A percentile compares a stretch with the other conserved stretches of the same genome.
Conservation (phyloP, 2,113 vertebrate genomes). For the Stegostoma tigrinum region DNA sequence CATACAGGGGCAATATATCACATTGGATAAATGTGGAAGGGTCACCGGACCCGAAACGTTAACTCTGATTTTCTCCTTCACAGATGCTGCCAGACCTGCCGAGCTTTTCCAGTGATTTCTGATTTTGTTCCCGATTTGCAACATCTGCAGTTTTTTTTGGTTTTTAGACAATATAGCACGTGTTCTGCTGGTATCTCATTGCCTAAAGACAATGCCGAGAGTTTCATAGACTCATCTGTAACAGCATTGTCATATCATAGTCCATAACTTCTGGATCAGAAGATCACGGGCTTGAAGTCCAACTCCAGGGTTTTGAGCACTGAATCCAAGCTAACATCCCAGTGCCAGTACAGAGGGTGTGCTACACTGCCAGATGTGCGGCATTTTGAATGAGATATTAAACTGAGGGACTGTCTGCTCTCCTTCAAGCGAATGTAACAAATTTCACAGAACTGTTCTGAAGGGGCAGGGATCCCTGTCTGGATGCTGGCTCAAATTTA, state of each 20-base stretch:
- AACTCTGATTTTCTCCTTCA: no score
- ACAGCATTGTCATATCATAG: no score
- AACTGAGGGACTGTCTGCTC: not conserved
- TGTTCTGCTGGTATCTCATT: not conserved
- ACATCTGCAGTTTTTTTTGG: no score
- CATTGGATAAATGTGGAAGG: no score
- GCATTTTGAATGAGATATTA: not conserved
- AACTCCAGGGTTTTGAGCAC: not conserved
- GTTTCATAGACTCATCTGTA: not conserved
- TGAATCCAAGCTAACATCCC: not conserved
- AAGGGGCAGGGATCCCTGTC: not conserved
- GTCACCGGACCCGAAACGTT: no score
- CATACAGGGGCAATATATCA: not conserved
- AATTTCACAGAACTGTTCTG: not conserved
- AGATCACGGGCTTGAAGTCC: not conserved
- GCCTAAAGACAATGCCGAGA: not conserved
- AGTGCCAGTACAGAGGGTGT: not conserved
- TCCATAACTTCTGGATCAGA: not conserved
- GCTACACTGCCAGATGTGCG: not conserved
- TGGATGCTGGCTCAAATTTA: not conserved
- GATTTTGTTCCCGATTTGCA: no score
- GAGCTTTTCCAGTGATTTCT: no score
- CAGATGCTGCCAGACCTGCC: no score
- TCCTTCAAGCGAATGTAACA: not conserved
- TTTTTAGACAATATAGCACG: not conserved